Conservation (phyloP, 1,140 invertebrate genomes). For the Psilanteris sp. region DNA sequence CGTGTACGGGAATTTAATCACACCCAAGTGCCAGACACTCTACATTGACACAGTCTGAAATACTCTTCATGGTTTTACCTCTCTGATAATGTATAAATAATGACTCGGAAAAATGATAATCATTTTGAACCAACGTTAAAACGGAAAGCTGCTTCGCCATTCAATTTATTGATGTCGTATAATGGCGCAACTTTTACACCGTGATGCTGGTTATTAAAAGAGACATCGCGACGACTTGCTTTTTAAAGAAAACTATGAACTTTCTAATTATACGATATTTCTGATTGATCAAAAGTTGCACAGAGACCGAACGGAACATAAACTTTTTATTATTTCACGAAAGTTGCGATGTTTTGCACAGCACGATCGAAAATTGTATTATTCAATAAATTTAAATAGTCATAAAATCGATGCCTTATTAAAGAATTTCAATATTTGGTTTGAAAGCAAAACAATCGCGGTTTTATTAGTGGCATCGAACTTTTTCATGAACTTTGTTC, state of each 20-base stretch:
- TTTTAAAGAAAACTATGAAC: conserved; percentile 22
- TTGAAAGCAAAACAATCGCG: conserved; percentile 37
- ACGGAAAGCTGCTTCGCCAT: neutral
- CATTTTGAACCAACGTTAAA: conserved; percentile 18
- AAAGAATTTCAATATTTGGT: conserved; percentile 39
- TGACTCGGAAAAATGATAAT: conserved; percentile 42
- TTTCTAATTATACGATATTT: conserved; percentile 42
- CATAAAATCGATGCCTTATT: conserved; percentile 39
- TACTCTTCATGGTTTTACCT: conserved; percentile 18
- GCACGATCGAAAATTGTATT: conserved; percentile 8
- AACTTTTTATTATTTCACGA: conserved; percentile 11
- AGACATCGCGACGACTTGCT: conserved; percentile 1
- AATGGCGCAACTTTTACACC: conserved; percentile 29
- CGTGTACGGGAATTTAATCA: conserved; percentile 44
- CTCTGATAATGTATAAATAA: conserved; percentile 40
- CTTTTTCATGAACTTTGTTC: conserved; percentile 51
- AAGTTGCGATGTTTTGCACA: conserved; percentile 2
- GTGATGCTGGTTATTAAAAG: conserved; percentile 25
- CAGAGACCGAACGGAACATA: conserved; percentile 6
- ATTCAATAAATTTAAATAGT: conserved; percentile 53
- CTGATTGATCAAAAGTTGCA: conserved; percentile 21
- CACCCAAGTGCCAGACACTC: conserved; percentile 20
- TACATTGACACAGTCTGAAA: conserved; percentile 33
- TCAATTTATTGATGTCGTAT: conserved; percentile 24
- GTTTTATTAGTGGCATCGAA: conserved; percentile 37